Conservation (phyloP, 2,888 invertebrate genomes). For the Noctua janthe region DNA sequence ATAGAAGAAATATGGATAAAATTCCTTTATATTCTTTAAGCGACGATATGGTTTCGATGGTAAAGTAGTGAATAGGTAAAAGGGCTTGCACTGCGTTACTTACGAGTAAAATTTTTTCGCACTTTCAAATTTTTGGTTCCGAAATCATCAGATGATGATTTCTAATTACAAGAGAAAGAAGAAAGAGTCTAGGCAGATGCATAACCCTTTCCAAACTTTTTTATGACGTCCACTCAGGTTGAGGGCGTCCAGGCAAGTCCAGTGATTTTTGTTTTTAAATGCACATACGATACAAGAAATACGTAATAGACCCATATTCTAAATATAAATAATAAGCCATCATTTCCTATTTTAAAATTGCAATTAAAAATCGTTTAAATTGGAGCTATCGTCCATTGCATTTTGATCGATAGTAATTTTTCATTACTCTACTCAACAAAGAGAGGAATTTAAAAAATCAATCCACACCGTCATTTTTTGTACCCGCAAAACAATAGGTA, state of each 20-base stretch:
- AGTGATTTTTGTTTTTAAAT: neutral
- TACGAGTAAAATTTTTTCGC: neutral
- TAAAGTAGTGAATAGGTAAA: neutral
- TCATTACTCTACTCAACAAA: neutral
- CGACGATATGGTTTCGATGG: too few relatives aligned
- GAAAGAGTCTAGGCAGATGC: neutral
- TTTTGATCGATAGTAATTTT: neutral
- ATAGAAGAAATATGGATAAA: neutral
- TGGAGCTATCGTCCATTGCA: neutral
- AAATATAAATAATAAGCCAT: neutral
- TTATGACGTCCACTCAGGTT: neutral
- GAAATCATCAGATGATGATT: neutral
- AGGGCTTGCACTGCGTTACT: neutral
- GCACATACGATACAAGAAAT: neutral
- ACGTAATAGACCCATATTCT: too few relatives aligned
- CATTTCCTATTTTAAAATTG: neutral
- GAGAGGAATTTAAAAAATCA: constrained; percentile 21
- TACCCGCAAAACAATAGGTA: constrained; percentile 27
- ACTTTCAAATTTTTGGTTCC: neutral
- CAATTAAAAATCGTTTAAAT: neutral
- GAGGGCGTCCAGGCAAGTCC: neutral
- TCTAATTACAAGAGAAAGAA: too few relatives aligned
- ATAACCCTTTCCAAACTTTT: neutral
- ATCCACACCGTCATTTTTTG: constrained; percentile 11
- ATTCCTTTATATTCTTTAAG: neutral